Conservation (phyloP, 2,888 invertebrate genomes). For the Callyntrura sp. region DNA sequence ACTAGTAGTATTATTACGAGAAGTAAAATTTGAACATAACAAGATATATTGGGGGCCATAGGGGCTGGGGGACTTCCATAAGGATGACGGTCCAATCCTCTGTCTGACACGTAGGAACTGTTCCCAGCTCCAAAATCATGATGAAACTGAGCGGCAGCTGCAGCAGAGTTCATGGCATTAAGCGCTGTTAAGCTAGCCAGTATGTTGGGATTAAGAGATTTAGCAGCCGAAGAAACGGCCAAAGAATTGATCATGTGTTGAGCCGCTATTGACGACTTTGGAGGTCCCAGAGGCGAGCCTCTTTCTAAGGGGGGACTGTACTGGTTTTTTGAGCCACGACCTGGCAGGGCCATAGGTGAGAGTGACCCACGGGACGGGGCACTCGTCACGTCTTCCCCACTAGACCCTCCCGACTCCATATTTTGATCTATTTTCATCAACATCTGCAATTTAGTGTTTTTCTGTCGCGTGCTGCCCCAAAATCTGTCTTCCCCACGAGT, state of each 20-base stretch:
- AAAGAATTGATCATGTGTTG: constrained; percentile 93
- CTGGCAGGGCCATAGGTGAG: constrained; percentile 83
- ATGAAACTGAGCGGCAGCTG: constrained; percentile 83
- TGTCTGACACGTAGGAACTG: constrained; percentile 87
- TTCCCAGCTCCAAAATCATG: constrained; percentile 84
- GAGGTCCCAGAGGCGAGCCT: constrained; percentile 88
- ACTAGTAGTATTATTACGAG: constrained; percentile 1
- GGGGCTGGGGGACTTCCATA: constrained; percentile 95
- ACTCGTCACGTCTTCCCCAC: constrained; percentile 84
- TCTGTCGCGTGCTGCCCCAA: constrained; percentile 71
- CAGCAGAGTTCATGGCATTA: constrained; percentile 84
- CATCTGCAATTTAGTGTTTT: constrained; percentile 76
- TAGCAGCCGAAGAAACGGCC: constrained; percentile 85
- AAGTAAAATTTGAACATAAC: constrained; percentile 32
- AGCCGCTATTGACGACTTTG: constrained; percentile 92
- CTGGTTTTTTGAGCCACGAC: constrained; percentile 79
- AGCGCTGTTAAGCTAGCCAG: constrained; percentile 83
- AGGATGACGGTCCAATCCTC: constrained; percentile 88
- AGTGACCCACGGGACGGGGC: constrained; percentile 83
- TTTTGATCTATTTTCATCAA: constrained; percentile 84
- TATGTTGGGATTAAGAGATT: constrained; percentile 83
- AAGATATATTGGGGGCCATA: constrained; percentile 87
- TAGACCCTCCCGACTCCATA: constrained; percentile 84
- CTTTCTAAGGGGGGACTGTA: constrained; percentile 85
- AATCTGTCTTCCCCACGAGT: constrained; percentile 14